Percentiles rank a stretch among this genome's conserved stretches.
Evolutionary conservation across 2,797 vertebrate species (phyloP).

Genomic region (Centropyge bicolor): DNA sequence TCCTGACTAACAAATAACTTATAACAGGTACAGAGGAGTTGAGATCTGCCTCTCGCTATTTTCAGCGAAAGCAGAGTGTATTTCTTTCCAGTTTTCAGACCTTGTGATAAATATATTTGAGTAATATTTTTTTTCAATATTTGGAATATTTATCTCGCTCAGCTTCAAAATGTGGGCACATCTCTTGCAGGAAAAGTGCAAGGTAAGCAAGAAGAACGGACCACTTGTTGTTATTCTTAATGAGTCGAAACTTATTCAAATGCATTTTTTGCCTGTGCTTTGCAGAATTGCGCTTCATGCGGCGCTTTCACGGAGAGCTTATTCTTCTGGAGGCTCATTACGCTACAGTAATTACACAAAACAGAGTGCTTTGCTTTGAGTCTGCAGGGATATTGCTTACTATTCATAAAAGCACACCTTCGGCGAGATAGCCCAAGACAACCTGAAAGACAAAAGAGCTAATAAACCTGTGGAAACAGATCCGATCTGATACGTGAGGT

Average conservation of each 20-base stretch:
- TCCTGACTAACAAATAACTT: conserved; percentile 38
- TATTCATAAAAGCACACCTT: conserved; percentile 56
- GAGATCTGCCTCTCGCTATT: conserved; percentile 26
- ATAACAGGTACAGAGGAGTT: conserved; percentile 1
- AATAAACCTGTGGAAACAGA: conserved; percentile 61
- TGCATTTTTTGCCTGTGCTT: conserved; percentile 34
- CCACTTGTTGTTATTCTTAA: conserved; percentile 34
- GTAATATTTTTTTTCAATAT: conserved; percentile 34
- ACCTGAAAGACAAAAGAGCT: conserved; percentile 66
- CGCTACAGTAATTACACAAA: conserved; percentile 39
- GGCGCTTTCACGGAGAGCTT: conserved; percentile 28
- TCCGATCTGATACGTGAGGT: conserved; percentile 60
- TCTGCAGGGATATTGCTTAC: conserved; percentile 59
- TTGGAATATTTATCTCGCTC: conserved; percentile 4
- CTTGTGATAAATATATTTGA: conserved; percentile 26
- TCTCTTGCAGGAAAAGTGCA: conserved; percentile 22
- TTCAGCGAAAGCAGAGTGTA: conserved; percentile 24
- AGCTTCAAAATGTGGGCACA: neutral
- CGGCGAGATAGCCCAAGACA: conserved; percentile 41
- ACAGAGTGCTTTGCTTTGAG: conserved; percentile 48
- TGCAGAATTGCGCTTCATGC: conserved; percentile 15
- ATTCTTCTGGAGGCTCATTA: conserved; percentile 55
- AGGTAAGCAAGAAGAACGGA: conserved; percentile 29
- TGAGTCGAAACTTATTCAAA: conserved; percentile 15
- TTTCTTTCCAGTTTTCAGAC: conserved; percentile 10